Base-by-base conservation (phyloP, 2,888 invertebrate species). In the Coelogynopora nodosa region DNA sequence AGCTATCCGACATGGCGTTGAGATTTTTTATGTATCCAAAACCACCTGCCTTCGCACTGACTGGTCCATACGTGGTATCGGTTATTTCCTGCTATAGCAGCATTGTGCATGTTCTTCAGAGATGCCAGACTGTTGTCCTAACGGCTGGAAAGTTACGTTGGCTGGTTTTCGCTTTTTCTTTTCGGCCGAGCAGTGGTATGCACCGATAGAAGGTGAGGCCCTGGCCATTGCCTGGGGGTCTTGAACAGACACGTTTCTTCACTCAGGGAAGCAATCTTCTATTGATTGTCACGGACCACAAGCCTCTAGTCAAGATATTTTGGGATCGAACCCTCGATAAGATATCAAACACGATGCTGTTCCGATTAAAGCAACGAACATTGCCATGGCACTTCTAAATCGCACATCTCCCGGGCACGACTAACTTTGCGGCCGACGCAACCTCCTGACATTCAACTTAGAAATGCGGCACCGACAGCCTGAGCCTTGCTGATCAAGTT, bases 131-230 rank as follows among this genome's bases (percentile, higher is more conserved):
- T 49, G 49, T 49, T 49, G 49, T 18, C 5, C 18, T 49, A 18
- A 49, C 18, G 49, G 49, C 49, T 49, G 49, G 49, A 18, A 10
- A 49, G 5, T 49, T 18, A 49, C 49, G 5, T 18, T 49, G 18
- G 49, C 49, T 10, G 49, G 18, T 49, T 49, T 18, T 49, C 49
- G 49, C 5, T 49, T 49, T 18, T 49, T 49, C 5, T 49, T 18
- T 10, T 49, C 49, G 18, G 18, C 49, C 18, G 30, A 85, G 29
- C 84, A 84, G 26, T 10, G 67, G 27, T 67, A 67, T 67, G 84
- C 74, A 2, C 74, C 84, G 2, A 81, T 83, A 1, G 84, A 84
- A 26, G 84, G 84, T n/a, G 84, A 84, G 81, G 84, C 84, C 84
- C 84, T 84, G 5, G 84, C 84, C 1, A 81, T 84, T 27, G 84